Percentiles rank a stretch among this genome's conserved stretches.
phyloP scores from a whole-genome alignment of 2,888 invertebrate species.

The Acrocyrtus sp. region DNA sequence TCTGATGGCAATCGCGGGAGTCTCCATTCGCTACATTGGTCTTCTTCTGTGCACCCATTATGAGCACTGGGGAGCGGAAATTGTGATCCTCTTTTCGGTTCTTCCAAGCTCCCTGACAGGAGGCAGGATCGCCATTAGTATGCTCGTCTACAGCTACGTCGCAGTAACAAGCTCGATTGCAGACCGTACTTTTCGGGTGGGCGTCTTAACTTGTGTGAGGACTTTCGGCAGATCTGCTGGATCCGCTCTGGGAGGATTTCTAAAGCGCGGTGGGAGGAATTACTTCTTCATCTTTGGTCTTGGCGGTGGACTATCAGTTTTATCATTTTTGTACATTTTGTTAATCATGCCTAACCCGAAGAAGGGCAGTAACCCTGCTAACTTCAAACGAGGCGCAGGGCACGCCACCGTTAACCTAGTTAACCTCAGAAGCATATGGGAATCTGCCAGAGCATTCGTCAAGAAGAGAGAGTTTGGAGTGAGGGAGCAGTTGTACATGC shows the following conservation, averaged over 20 bases:
- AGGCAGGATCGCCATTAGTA: conserved; percentile 68
- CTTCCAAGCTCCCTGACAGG: conserved; percentile 69
- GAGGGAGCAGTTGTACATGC: conserved; percentile 53
- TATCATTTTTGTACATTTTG: conserved; percentile 58
- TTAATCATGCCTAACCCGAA: conserved; percentile 60
- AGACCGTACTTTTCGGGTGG: conserved; percentile 73
- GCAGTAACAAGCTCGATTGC: conserved; percentile 68
- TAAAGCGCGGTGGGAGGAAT: conserved; percentile 54
- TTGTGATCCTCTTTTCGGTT: conserved; percentile 52
- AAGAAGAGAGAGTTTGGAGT: conserved; percentile 74
- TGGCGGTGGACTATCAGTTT: conserved; percentile 57
- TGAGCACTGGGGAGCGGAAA: conserved; percentile 52
- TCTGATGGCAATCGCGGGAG: conserved; percentile 60
- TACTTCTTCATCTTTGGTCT: conserved; percentile 60
- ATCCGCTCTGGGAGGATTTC: conserved; percentile 61
- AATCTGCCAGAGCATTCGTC: conserved; percentile 83
- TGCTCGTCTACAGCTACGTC: conserved; percentile 64
- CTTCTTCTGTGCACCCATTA: conserved; percentile 56
- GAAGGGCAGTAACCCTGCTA: conserved; percentile 51
- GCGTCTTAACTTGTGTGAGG: conserved; percentile 71
- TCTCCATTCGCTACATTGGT: conserved; percentile 57
- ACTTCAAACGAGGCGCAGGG: conserved; percentile 62
- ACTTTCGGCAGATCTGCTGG: conserved; percentile 64
- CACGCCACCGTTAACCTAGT: conserved; percentile 78
- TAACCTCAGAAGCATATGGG: conserved; percentile 78